Conservation (phyloP, 1,140 invertebrate genomes). For the Paraescarpia echinospica region DNA sequence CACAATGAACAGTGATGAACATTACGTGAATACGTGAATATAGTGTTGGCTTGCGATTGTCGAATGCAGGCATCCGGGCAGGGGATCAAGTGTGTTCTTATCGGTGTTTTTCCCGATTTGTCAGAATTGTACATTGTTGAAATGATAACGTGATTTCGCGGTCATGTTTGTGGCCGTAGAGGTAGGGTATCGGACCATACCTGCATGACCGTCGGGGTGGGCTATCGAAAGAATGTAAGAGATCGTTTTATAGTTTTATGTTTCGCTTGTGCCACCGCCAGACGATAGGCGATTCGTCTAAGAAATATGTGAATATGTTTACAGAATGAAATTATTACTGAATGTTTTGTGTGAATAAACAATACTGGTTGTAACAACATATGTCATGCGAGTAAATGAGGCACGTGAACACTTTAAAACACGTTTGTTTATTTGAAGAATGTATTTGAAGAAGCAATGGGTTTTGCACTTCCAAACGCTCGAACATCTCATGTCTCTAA, state of each 20-base stretch:
- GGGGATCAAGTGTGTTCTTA: neutral
- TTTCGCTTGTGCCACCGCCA: neutral
- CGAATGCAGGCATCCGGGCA: neutral
- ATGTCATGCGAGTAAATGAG: neutral
- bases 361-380: neutral
- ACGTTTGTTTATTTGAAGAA: neutral
- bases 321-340: neutral
- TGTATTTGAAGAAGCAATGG: neutral
- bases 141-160: neutral
- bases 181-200: too few species aligned
- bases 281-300: neutral
- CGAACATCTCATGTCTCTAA: neutral
- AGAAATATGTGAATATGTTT: neutral
- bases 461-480: neutral
- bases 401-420: neutral
- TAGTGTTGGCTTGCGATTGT: neutral
- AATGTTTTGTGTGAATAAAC: constrained; percentile 1
- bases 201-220: too few species aligned
- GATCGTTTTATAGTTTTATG: neutral
- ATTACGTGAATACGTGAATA: neutral
- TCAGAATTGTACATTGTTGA: neutral
- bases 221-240: too few species aligned
- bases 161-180: too few species aligned
- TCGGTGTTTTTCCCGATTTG: neutral
- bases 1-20: neutral